Conservation (phyloP, 2,888 invertebrate genomes). For the Papilio elwesi region DNA sequence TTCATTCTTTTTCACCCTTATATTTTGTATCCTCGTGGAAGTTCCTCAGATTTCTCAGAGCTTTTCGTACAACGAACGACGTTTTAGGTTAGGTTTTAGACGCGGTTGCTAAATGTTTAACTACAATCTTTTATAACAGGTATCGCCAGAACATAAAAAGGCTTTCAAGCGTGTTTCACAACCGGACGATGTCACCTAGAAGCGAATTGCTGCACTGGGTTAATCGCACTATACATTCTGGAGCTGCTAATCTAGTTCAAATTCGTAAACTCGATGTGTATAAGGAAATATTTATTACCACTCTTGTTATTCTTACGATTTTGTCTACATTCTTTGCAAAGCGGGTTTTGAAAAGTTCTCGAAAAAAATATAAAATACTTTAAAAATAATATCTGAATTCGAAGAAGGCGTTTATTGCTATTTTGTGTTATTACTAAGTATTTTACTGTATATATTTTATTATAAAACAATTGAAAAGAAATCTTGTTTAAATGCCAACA, state of each 20-base stretch:
- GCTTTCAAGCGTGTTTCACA: slow-evolving; percentile 19
- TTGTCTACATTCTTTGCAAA: slow-evolving; percentile 7
- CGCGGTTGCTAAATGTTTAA: too few relatives aligned
- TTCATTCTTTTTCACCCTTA: too few relatives aligned
- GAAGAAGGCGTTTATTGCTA: not conserved
- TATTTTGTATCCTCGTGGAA: too few relatives aligned
- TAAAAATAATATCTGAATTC: not conserved
- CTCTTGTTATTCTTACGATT: not conserved
- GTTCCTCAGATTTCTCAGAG: too few relatives aligned
- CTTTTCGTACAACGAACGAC: too few relatives aligned
- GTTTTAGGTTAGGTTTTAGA: too few relatives aligned
- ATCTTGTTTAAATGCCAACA: too few relatives aligned
- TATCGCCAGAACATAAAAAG: slow-evolving; percentile 18
- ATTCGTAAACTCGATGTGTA: not conserved
- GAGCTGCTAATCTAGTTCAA: not conserved
- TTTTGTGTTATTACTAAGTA: not conserved
- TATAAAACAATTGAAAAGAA: too few relatives aligned
- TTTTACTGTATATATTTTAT: not conserved
- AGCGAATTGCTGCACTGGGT: slow-evolving; percentile 21
- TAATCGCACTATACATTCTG: slow-evolving; percentile 14
- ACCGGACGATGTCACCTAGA: slow-evolving; percentile 22
- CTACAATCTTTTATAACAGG: slow-evolving; percentile 1
- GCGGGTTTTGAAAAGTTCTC: slow-evolving; percentile 1
- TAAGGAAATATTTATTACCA: slow-evolving; percentile 1
- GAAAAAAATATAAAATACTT: slow-evolving; percentile 13